Evolutionary conservation across 1,140 invertebrate genomes (phyloP), one percentile per base, ranked within the genome.

Genomic region (Lerema accius): DNA sequence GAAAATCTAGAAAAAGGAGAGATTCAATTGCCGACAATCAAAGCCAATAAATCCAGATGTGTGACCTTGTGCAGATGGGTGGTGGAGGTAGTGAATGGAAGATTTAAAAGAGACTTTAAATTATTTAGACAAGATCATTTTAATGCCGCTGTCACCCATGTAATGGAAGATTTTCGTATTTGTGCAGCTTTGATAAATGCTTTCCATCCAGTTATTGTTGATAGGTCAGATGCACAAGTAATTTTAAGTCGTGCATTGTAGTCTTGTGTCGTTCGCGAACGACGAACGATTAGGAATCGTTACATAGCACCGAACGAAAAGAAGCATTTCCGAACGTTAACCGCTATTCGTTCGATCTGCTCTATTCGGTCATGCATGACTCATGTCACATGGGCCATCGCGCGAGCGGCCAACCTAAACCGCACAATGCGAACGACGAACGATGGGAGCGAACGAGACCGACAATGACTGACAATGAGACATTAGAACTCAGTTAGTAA

Each of bases 31-130:
- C 26, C 53, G 1, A 65, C 48, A 2, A 0, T 15, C 1, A 2
- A 51, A 26, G 63, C 51, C 0, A 65, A 59, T 32, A 11, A 35
- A 15, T 51, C 55, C 1, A 13, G 55, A 5, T n/a, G 7, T 14
- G 55, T 65, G 9, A 65, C 63, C 3, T 13, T 65, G 4, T 59
- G 45, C 23, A 49, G 63, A 50, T 65, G 63, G 63, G 63, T 65
- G 5, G 53, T 65, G 6, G 53, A 65, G 45, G 63, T 48, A 14
- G 63, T 65, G 6, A 65, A 65, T 35, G 63, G 55, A 0, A 13
- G 26, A 0, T 59, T 65, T 32, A 65, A 51, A 17, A 26, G 53
- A 16, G 63, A 58, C 17, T 65, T 59, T 17, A 50, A 65, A 45
- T 13, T 65, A 39, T 42, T 65, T 13, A 16, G 63, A 5, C 19